phyloP scores from a whole-genome alignment of 2,113 vertebrate species.

The Centropristis striata region DNA sequence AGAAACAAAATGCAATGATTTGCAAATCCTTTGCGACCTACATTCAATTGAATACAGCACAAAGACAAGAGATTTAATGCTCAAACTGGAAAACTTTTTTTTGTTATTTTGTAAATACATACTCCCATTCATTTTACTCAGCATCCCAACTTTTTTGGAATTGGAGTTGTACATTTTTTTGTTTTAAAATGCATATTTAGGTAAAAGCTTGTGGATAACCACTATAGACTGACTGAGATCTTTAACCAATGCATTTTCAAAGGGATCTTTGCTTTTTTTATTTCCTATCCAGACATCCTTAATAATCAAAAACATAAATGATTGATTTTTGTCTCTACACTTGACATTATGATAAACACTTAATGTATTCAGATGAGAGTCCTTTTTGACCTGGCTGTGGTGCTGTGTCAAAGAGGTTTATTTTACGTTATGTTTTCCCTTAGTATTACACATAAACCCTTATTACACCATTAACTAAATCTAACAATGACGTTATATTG shows the following conservation, averaged over 20 bases:
- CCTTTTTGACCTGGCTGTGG: background rate
- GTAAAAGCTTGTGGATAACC: background rate
- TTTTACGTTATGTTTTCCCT: background rate
- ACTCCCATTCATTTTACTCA: too few relatives aligned
- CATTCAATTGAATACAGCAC: too few relatives aligned
- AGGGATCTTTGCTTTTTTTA: background rate
- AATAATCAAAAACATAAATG: background rate
- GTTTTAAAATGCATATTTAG: background rate
- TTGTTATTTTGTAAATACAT: too few relatives aligned
- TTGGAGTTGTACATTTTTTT: slow-evolving; percentile 4
- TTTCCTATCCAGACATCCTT: background rate
- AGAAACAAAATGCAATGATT: too few relatives aligned
- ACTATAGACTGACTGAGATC: background rate
- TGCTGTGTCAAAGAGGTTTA: too few relatives aligned
- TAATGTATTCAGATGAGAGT: background rate
- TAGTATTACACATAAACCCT: background rate
- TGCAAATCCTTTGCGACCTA: too few relatives aligned
- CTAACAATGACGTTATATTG: too few relatives aligned
- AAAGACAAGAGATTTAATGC: too few relatives aligned
- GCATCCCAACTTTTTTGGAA: too few relatives aligned
- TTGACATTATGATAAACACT: background rate
- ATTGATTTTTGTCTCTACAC: background rate
- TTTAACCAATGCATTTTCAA: background rate
- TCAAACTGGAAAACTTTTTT: too few relatives aligned
- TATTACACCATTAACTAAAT: background rate